Conservation (phyloP, 2,113 vertebrate genomes). For the Hystrix cristata region DNA sequence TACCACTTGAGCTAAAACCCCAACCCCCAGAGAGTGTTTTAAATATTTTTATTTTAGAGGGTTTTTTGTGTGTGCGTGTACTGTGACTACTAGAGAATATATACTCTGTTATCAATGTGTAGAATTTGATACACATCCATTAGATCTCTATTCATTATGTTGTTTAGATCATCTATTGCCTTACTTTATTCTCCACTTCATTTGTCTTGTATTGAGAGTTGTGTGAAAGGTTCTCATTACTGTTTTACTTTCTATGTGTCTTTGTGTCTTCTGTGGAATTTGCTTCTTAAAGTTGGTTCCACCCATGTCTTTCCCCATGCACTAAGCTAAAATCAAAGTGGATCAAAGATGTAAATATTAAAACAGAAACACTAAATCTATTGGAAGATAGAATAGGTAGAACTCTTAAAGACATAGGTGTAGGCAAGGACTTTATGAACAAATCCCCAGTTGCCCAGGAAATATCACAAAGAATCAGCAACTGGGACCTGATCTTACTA, state of each 20-base stretch:
- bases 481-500: too few species aligned
- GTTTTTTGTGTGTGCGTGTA: background rate
- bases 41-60: background rate
- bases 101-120: background rate
- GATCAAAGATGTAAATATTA: too few species aligned
- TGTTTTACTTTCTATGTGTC: background rate
- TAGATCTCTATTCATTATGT: background rate
- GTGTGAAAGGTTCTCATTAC: background rate
- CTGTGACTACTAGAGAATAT: background rate
- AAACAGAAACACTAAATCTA: too few species aligned
- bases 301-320: too few species aligned
- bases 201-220: constrained; percentile 4
- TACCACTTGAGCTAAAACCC: too few species aligned
- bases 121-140: background rate
- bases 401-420: too few species aligned
- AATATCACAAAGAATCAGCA: too few species aligned
- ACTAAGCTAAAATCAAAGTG: too few species aligned
- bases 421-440: too few species aligned
- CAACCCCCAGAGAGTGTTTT: background rate
- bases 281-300: background rate
- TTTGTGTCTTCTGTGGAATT: background rate
- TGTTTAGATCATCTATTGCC: background rate
- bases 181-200: background rate
- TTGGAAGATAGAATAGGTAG: too few species aligned
- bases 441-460: too few species aligned